Evolutionary conservation across 2,888 invertebrate genomes (phyloP).

Genomic region (Himalopsyche anomala): DNA sequence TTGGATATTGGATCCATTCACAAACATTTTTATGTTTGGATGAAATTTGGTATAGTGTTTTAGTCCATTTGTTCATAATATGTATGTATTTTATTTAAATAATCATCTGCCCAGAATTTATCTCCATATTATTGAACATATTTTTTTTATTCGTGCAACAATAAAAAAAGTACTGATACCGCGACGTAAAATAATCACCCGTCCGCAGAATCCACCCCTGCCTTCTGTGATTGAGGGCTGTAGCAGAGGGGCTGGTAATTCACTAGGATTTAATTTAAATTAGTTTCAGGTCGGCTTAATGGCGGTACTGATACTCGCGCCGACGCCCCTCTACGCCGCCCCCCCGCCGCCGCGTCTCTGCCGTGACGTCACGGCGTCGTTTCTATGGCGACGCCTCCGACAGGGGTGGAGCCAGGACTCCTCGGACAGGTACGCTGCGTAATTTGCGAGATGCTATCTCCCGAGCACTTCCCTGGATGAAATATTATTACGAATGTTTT

Average conservation of each 20-base stretch:
- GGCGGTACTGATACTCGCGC: constrained; percentile 81
- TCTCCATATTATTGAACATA: too few relatives aligned
- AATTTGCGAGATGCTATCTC: constrained; percentile 34
- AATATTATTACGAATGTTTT: constrained; percentile 27
- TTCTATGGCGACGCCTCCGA: constrained; percentile 84
- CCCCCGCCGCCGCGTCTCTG: constrained; percentile 76
- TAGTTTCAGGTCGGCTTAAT: constrained; percentile 92
- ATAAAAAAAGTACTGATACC: too few relatives aligned
- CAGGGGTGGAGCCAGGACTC: constrained; percentile 47
- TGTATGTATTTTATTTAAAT: too few relatives aligned
- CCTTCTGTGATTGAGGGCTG: constrained; percentile 61
- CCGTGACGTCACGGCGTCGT: constrained; percentile 91
- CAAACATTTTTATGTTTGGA: too few relatives aligned
- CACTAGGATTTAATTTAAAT: constrained; percentile 87
- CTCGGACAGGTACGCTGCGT: constrained; percentile 25
- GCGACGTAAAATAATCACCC: background rate
- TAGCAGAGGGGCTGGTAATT: constrained; percentile 76
- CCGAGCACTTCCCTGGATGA: constrained; percentile 16
- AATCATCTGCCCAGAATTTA: too few relatives aligned
- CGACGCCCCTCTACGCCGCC: constrained; percentile 10
- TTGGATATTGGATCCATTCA: too few relatives aligned
- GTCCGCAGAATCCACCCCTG: constrained; percentile 45
- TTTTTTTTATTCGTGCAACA: too few relatives aligned
- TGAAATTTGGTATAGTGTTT: too few relatives aligned
- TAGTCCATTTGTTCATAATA: too few relatives aligned